phyloP scores from a whole-genome alignment of 92 coral and sea anemone species.

The Parazoanthus darwini region DNA sequence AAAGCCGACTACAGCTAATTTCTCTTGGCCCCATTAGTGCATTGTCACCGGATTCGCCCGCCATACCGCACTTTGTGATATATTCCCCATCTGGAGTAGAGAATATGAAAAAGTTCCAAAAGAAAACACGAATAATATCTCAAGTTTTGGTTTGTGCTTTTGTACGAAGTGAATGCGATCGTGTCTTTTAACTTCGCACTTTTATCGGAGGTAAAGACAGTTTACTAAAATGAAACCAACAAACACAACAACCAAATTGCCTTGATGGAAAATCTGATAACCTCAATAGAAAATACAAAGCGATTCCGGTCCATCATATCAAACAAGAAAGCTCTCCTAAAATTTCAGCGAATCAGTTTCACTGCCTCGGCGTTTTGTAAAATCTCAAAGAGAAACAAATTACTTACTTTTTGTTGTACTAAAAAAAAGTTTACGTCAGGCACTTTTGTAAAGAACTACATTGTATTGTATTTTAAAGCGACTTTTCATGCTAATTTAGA shows the following conservation, averaged over 20 bases:
- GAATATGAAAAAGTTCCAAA: not conserved
- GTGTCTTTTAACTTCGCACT: not conserved
- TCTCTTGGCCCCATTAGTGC: slow-evolving; percentile 61
- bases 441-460: not conserved
- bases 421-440: not conserved
- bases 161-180: slow-evolving; percentile 1
- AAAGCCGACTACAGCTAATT: slow-evolving; percentile 62
- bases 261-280: slow-evolving; percentile 46
- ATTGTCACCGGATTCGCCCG: slow-evolving; percentile 66
- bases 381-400: not conserved
- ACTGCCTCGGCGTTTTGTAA: slow-evolving; percentile 8
- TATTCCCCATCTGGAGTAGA: slow-evolving; percentile 44
- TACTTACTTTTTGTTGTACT: not conserved
- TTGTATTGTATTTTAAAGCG: not conserved
- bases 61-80: slow-evolving; percentile 40
- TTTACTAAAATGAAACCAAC: slow-evolving; percentile 42
- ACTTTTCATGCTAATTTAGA: slow-evolving; percentile 30
- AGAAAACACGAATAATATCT: not conserved
- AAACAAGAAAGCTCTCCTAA: slow-evolving; percentile 6
- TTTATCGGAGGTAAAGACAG: slow-evolving; percentile 37
- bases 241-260: slow-evolving; percentile 40
- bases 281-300: slow-evolving; percentile 42
- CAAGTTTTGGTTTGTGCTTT: not conserved
- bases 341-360: slow-evolving; percentile 33
- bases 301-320: slow-evolving; percentile 35